Evolutionary conservation across 1,140 invertebrate genomes (phyloP).

Genomic region (Drosophila sturtevanti): DNA sequence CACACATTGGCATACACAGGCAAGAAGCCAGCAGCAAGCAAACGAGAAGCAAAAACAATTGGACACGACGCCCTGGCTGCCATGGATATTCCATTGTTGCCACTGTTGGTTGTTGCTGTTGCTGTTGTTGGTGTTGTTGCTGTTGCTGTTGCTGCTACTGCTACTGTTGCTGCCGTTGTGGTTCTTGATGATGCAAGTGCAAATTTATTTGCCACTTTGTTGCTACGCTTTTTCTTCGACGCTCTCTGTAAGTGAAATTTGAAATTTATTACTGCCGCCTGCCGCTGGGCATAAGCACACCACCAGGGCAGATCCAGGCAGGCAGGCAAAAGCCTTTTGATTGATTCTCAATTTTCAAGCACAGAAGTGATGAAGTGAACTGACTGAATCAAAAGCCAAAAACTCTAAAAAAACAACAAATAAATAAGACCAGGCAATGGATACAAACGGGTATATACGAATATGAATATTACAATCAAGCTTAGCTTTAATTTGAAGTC

Average conservation of each 20-base stretch:
- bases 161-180: conserved; percentile 10
- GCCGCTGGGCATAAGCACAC: not conserved
- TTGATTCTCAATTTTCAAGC: conserved; percentile 25
- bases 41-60: conserved; percentile 62
- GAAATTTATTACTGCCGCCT: conserved; percentile 30
- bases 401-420: not conserved
- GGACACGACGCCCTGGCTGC: conserved; percentile 72
- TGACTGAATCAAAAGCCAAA: not conserved
- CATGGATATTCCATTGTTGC: conserved; percentile 62
- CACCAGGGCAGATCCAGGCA: not conserved
- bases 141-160: conserved; percentile 10
- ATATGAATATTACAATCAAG: not conserved
- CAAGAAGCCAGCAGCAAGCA: conserved; percentile 5
- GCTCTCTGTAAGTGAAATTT: conserved; percentile 51
- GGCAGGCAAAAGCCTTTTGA: conserved; percentile 42
- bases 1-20: conserved; percentile 69
- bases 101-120: conserved; percentile 11
- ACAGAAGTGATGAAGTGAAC: conserved; percentile 6
- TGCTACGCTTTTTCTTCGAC: conserved; percentile 23
- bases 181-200: conserved; percentile 72
- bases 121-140: conserved; percentile 6
- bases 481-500: not conserved
- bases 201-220: conserved; percentile 79
- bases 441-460: not conserved
- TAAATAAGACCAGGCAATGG: conserved; percentile 35